Evolutionary conservation across 23 tunicate genomes (phyloP).

Genomic region (Phallusia fumigata): DNA sequence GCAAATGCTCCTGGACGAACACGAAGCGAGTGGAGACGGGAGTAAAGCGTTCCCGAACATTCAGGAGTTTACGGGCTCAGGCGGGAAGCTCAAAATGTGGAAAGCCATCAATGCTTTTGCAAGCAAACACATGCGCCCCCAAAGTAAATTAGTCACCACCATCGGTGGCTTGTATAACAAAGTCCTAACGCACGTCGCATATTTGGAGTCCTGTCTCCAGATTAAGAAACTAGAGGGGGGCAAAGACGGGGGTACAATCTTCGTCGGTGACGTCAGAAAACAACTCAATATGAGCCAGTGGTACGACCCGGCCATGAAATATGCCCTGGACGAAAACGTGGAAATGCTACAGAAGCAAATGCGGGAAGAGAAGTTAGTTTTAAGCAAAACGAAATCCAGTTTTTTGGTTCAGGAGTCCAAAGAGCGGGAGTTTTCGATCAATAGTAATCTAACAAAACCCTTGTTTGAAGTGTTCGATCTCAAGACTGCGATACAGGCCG

Average conservation of each 20-base stretch:
- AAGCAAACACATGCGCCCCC: not conserved
- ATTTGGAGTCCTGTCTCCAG: slow-evolving; percentile 28
- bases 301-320: slow-evolving; percentile 13
- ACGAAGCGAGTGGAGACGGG: not conserved
- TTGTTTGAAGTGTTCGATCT: slow-evolving; percentile 33
- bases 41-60: not conserved
- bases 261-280: not conserved
- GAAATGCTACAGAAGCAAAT: not conserved
- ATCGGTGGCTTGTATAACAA: slow-evolving; percentile 1
- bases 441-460: not conserved
- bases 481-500: slow-evolving; percentile 41
- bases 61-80: not conserved
- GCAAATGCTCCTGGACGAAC: not conserved
- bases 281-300: slow-evolving; percentile 45
- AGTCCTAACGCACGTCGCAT: not conserved
- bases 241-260: slow-evolving; percentile 17
- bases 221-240: not conserved
- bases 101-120: slow-evolving; percentile 5
- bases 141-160: not conserved
- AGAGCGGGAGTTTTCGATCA: not conserved
- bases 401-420: not conserved
- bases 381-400: not conserved
- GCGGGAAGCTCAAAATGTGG: not conserved
- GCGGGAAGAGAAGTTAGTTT: not conserved
- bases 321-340: not conserved